Percentiles rank a stretch among this genome's conserved stretches.
Conservation (phyloP, 1,140 invertebrate genomes). For the Cydia splendana region DNA sequence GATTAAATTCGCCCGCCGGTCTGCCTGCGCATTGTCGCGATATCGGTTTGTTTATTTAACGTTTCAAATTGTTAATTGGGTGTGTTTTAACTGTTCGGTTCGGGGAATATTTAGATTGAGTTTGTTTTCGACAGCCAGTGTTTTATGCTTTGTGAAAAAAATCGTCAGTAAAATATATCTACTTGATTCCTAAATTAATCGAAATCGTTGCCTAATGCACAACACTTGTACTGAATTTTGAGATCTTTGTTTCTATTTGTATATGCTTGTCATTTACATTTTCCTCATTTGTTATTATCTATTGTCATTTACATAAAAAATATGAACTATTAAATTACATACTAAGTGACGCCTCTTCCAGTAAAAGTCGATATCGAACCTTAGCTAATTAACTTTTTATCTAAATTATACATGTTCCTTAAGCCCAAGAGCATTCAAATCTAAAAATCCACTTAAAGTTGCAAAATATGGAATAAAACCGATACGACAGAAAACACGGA, state of each 20-base stretch:
- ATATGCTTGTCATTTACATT: too few species aligned
- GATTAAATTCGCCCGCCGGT: slow-evolving; percentile 52
- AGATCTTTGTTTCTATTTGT: too few species aligned
- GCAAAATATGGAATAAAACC: slow-evolving; percentile 32
- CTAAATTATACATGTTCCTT: neutral
- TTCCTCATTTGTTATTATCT: too few species aligned
- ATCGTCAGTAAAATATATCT: too few species aligned
- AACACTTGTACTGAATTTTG: too few species aligned
- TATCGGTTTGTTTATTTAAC: slow-evolving; percentile 73
- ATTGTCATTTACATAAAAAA: too few species aligned
- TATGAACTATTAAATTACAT: too few species aligned
- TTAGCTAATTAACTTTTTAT: neutral
- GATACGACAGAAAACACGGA: slow-evolving; percentile 44
- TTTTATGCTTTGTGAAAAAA: neutral
- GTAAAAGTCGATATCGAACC: neutral
- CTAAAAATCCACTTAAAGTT: slow-evolving; percentile 3
- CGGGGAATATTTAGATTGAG: neutral
- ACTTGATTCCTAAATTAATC: too few species aligned
- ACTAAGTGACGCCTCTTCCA: neutral
- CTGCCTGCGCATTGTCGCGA: slow-evolving; percentile 62
- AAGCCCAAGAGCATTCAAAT: neutral
- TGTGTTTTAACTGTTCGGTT: slow-evolving; percentile 5
- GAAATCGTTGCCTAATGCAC: too few species aligned
- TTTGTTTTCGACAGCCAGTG: neutral
- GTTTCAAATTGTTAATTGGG: slow-evolving; percentile 55